These are phyloP conservation scores for Chiloscyllium plagiosum DNA, from an alignment of 2,113 vertebrate species.

Conservation along the genomic window DNA sequence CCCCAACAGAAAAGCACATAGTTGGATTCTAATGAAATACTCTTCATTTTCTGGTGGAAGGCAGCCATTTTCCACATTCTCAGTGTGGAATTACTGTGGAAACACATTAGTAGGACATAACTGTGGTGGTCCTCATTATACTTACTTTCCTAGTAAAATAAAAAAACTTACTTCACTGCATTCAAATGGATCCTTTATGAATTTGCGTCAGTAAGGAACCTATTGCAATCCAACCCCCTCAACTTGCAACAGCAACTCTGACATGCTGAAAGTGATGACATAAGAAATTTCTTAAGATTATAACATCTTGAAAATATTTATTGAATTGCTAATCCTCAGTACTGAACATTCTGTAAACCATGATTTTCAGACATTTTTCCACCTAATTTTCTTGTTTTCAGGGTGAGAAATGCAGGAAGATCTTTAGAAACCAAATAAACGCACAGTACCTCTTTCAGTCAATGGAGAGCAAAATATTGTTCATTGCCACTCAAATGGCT, in stretches of 20 bases:
- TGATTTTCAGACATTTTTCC: background rate
- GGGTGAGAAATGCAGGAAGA: background rate
- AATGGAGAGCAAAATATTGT: too few relatives aligned
- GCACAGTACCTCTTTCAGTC: background rate
- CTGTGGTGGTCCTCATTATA: background rate
- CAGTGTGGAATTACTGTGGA: background rate
- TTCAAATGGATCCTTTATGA: background rate
- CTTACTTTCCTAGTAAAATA: background rate
- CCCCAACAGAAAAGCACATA: background rate
- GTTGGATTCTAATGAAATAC: background rate
- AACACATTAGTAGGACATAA: background rate
- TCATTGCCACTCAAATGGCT: background rate
- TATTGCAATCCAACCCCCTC: background rate
- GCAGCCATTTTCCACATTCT: background rate
- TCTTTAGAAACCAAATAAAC: background rate
- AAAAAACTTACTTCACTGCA: background rate
- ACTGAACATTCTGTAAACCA: background rate
- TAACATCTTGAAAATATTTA: background rate
- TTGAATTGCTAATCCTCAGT: background rate
- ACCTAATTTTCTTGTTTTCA: background rate
- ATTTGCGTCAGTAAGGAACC: background rate
- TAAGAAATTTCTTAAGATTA: background rate
- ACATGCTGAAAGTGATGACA: background rate
- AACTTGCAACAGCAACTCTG: background rate
- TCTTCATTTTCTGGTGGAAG: background rate